phyloP scores from a whole-genome alignment of 1,140 invertebrate species.

The Ostrea denselamellosa region DNA sequence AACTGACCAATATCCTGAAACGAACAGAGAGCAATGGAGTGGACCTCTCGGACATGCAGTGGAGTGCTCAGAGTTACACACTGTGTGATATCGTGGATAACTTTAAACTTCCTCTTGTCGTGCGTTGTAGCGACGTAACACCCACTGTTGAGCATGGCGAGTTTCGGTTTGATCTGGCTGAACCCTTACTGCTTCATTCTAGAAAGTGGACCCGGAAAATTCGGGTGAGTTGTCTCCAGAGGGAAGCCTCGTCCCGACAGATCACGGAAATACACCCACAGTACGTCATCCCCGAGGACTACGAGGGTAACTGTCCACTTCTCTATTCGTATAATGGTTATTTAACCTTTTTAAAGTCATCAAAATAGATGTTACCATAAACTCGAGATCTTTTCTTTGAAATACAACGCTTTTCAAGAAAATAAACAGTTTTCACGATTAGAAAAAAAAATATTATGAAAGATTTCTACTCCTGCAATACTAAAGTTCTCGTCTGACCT shows the following conservation, averaged over 20 bases:
- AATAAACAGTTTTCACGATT: too few relatives aligned
- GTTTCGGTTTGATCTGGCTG: slow-evolving; percentile 54
- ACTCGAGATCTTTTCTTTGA: too few relatives aligned
- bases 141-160: slow-evolving; percentile 44
- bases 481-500: too few relatives aligned
- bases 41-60: slow-evolving; percentile 39
- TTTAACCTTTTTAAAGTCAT: too few relatives aligned
- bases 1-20: slow-evolving; percentile 35
- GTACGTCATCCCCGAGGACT: slow-evolving; percentile 56
- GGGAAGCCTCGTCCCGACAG: background rate
- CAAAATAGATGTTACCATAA: too few relatives aligned
- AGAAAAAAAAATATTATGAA: too few relatives aligned
- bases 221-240: slow-evolving; percentile 43
- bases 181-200: slow-evolving; percentile 54
- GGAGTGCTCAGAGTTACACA: slow-evolving; percentile 59
- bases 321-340: too few relatives aligned
- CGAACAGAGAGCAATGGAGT: background rate
- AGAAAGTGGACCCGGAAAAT: slow-evolving; percentile 45
- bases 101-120: slow-evolving; percentile 58
- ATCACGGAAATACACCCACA: slow-evolving; percentile 35
- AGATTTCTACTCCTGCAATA: too few relatives aligned
- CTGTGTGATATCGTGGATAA: slow-evolving; percentile 46
- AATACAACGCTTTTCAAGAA: too few relatives aligned
- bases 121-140: slow-evolving; percentile 44
- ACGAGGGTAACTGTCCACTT: slow-evolving; percentile 48